phyloP scores from a whole-genome alignment of 2,888 invertebrate genomes.

The Dimorphilus gyrociliatus region DNA sequence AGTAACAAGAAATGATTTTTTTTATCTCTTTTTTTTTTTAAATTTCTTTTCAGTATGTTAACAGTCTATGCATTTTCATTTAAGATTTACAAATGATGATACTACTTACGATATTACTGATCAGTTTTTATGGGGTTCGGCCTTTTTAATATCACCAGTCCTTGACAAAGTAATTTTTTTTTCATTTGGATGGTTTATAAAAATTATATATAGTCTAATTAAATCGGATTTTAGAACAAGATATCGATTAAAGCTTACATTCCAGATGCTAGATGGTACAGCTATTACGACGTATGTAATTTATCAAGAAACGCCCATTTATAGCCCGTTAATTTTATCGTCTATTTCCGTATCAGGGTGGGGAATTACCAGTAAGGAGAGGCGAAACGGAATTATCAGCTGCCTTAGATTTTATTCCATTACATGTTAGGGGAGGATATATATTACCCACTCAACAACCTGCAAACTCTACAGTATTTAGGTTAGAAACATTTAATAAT shows the following conservation, averaged over 20 bases:
- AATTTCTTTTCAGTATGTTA: too few species aligned
- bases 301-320: background rate
- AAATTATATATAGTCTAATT: background rate
- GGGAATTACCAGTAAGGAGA: slow-evolving; percentile 3
- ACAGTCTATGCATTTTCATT: slow-evolving; percentile 1
- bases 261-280: slow-evolving; percentile 21
- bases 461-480: slow-evolving; percentile 20
- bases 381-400: slow-evolving; percentile 4
- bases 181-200: too few species aligned
- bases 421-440: slow-evolving; percentile 23
- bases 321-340: background rate
- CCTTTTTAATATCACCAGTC: slow-evolving; percentile 30
- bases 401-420: slow-evolving; percentile 14
- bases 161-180: slow-evolving; percentile 16
- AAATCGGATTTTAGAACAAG: slow-evolving; percentile 11
- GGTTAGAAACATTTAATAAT: slow-evolving; percentile 9
- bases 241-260: slow-evolving; percentile 14
- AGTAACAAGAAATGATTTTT: slow-evolving; percentile 5
- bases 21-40: too few species aligned
- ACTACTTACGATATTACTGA: slow-evolving; percentile 16
- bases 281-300: slow-evolving; percentile 18
- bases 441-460: slow-evolving; percentile 38
- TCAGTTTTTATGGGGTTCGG: slow-evolving; percentile 35
- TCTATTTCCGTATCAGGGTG: slow-evolving; percentile 1
- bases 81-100: slow-evolving; percentile 17